Percentiles rank a stretch among this genome's conserved stretches.
Conservation (phyloP, 2,797 vertebrate genomes). For the Heterohyrax brucei region DNA sequence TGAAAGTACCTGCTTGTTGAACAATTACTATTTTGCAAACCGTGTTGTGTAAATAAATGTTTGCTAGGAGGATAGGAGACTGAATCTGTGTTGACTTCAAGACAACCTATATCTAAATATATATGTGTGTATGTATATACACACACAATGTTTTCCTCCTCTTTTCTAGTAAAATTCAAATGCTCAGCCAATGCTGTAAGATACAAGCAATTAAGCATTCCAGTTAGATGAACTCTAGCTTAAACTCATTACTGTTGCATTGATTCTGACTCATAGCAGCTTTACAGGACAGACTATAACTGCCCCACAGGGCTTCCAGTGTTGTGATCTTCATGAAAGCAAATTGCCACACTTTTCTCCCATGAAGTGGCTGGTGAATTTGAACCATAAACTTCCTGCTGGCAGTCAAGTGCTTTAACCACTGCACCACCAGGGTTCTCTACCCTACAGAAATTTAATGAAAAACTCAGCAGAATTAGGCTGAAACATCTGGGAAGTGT, state of each 20-base stretch:
- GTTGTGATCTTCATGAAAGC: background rate
- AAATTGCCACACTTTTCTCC: background rate
- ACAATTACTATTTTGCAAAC: background rate
- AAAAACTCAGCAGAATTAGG: background rate
- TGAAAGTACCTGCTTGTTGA: background rate
- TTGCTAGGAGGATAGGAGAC: background rate
- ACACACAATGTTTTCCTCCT: background rate
- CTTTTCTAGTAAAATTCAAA: constrained; percentile 53
- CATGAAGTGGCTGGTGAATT: background rate
- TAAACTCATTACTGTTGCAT: background rate
- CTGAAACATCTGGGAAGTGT: constrained; percentile 17
- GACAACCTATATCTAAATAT: background rate
- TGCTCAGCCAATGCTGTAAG: background rate
- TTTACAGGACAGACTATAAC: background rate
- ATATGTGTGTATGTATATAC: no score
- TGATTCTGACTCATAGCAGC: background rate
- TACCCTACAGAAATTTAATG: constrained; percentile 18
- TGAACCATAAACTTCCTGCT: background rate
- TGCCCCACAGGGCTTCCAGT: background rate
- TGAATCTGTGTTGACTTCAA: background rate
- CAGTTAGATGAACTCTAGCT: background rate
- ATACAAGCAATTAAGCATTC: background rate
- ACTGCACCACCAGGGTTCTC: background rate
- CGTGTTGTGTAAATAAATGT: background rate
- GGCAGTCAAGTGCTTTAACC: background rate